Conservation (phyloP, 1,140 invertebrate genomes). For the Teleopsis dalmanni region DNA sequence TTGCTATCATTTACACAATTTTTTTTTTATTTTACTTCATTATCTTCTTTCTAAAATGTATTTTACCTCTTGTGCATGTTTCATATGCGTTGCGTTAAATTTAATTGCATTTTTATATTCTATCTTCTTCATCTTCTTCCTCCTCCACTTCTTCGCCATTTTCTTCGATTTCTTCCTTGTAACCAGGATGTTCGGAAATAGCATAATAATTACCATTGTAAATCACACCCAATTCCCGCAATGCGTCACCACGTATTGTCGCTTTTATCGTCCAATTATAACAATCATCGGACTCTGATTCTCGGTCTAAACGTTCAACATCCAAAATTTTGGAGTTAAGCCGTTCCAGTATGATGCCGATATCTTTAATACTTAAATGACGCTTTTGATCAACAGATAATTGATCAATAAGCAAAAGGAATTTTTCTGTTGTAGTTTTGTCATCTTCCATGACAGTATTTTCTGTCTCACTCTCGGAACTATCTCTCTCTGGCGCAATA, state of each 20-base stretch:
- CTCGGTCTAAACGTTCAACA: slow-evolving; percentile 81
- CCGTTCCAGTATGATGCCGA: slow-evolving; percentile 86
- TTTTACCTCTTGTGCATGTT: background rate
- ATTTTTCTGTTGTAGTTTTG: slow-evolving; percentile 79
- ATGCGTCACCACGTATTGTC: slow-evolving; percentile 80
- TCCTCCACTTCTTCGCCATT: slow-evolving; percentile 71
- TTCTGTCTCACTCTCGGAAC: slow-evolving; percentile 85
- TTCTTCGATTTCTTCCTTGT: slow-evolving; percentile 78
- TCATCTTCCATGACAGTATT: slow-evolving; percentile 87
- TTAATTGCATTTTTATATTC: slow-evolving; percentile 54
- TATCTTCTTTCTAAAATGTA: too few species aligned
- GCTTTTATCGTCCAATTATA: slow-evolving; percentile 93
- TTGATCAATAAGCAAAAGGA: slow-evolving; percentile 85
- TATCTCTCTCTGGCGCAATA: slow-evolving; percentile 65
- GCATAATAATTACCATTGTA: slow-evolving; percentile 94
- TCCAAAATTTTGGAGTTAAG: slow-evolving; percentile 88
- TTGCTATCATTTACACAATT: background rate
- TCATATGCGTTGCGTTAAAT: background rate
- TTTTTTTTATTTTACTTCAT: background rate
- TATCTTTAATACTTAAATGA: slow-evolving; percentile 87
- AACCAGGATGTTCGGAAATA: slow-evolving; percentile 87
- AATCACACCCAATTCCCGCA: slow-evolving; percentile 83
- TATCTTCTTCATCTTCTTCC: slow-evolving; percentile 69
- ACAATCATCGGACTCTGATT: slow-evolving; percentile 83
- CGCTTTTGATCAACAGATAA: slow-evolving; percentile 83